Evolutionary conservation across 2,113 vertebrate genomes (phyloP), one percentile per base, ranked within the genome.

Genomic region (Puffinus mauretanicus): DNA sequence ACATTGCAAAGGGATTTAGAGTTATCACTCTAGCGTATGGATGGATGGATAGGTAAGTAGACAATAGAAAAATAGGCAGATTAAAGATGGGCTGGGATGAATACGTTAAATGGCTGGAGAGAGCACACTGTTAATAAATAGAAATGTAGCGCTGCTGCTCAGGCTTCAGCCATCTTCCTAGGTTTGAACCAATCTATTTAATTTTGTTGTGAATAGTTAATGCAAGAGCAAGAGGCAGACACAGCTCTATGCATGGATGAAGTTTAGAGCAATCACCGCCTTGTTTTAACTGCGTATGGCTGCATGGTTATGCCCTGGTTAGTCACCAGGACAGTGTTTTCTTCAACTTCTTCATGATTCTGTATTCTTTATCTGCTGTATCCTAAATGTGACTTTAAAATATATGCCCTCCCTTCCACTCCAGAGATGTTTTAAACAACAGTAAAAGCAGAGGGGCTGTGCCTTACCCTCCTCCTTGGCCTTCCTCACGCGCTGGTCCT

Each of bases 11-110:
- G 83, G 86, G 81, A 14, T 29, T n/a, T 3, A 3, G 38, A 8
- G 61, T 4, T 30, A 18, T 3, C 6, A 4, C 65, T 18, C 6
- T 2, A 2, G n/a, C 6, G 2, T 2, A 0, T 4, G 2, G 60
- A 12, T 9, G 73, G 66, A 4, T 5, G 49, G 54, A 3, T 5
- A 6, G 67, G 54, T 24, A 16, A 30, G 40, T 0, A 34, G 49
- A 13, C 34, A 54, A 1, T 2, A n/a, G 75, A 8, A 49, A 69
- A 62, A 25, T 0, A 10, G 84, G 75, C 36, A 18, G 84, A 5
- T 47, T 11, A 20, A 42, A 34, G 36, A 10, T 21, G 69, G 67
- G 0, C 12, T 2, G 58, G 46, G 36, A 15, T 12, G 62, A 6
- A 7, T 0, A 0, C 0, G 5, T 26, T 11, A 10, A 25, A 11